Conservation (phyloP, 2,797 vertebrate genomes). For the Tympanoctomys barrerae region DNA sequence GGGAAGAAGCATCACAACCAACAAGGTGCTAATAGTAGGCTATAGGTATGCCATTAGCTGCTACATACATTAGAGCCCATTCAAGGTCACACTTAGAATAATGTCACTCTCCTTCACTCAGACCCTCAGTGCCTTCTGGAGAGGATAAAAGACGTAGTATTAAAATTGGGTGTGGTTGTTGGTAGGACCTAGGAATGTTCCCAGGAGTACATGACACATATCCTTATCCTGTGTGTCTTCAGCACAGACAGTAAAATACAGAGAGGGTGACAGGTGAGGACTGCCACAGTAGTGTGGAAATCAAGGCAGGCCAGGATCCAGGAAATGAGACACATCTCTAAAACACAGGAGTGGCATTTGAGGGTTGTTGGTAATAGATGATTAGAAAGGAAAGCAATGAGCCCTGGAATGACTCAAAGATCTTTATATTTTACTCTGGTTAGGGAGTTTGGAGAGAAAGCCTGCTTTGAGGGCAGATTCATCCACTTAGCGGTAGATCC, state of each 20-base stretch:
- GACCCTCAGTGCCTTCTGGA: constrained; percentile 38
- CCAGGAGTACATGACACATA: background rate
- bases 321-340: constrained; percentile 8
- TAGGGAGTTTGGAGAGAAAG: background rate
- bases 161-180: background rate
- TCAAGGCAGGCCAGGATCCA: background rate
- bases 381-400: background rate
- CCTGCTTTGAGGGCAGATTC: background rate
- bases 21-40: constrained; percentile 50
- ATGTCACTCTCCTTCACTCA: background rate
- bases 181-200: background rate
- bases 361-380: background rate
- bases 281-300: background rate
- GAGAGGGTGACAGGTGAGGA: background rate
- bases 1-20: constrained; percentile 49
- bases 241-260: background rate
- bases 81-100: constrained; percentile 73
- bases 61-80: constrained; percentile 29
- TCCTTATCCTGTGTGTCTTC: background rate
- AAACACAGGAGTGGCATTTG: background rate
- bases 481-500: background rate
- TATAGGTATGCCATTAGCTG: constrained; percentile 62
- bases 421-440: background rate
- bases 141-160: background rate
- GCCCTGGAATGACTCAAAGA: background rate